Percentiles rank a stretch among this genome's conserved stretches.
phyloP scores from a whole-genome alignment of 2,888 invertebrate species.

The Nematopogon swammerdamellus region DNA sequence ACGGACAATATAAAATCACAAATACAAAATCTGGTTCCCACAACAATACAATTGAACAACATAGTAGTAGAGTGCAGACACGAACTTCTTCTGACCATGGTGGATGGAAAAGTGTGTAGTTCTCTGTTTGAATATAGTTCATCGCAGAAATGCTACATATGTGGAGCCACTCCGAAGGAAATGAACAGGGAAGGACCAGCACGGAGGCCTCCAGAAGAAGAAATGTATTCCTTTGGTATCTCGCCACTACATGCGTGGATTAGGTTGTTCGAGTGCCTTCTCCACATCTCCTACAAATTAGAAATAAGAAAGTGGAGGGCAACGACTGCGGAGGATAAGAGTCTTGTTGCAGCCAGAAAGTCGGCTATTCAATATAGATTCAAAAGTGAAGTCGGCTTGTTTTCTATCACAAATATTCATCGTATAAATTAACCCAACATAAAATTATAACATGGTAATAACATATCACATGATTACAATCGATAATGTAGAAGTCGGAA shows the following conservation, averaged over 20 bases:
- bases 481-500: too few relatives aligned
- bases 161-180: slow-evolving; percentile 13
- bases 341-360: too few relatives aligned
- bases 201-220: slow-evolving; percentile 7
- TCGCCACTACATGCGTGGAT: slow-evolving; percentile 16
- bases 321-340: too few relatives aligned
- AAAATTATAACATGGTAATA: too few relatives aligned
- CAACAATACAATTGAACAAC: slow-evolving; percentile 6
- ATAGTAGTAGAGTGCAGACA: slow-evolving; percentile 6
- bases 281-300: slow-evolving; percentile 12
- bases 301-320: too few relatives aligned
- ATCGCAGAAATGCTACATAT: slow-evolving; percentile 8
- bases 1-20: slow-evolving; percentile 8
- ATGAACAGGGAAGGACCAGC: slow-evolving; percentile 12
- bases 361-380: too few relatives aligned
- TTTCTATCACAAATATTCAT: too few relatives aligned
- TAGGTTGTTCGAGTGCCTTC: slow-evolving; percentile 15
- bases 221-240: slow-evolving; percentile 12
- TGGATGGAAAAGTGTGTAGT: slow-evolving; percentile 15
- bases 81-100: slow-evolving; percentile 12
- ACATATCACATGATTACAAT: too few relatives aligned
- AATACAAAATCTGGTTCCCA: not conserved
- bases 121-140: slow-evolving; percentile 11
- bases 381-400: too few relatives aligned
- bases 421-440: too few relatives aligned